Conservation (phyloP, 2,797 vertebrate genomes). For the Alfaro cultratus region DNA sequence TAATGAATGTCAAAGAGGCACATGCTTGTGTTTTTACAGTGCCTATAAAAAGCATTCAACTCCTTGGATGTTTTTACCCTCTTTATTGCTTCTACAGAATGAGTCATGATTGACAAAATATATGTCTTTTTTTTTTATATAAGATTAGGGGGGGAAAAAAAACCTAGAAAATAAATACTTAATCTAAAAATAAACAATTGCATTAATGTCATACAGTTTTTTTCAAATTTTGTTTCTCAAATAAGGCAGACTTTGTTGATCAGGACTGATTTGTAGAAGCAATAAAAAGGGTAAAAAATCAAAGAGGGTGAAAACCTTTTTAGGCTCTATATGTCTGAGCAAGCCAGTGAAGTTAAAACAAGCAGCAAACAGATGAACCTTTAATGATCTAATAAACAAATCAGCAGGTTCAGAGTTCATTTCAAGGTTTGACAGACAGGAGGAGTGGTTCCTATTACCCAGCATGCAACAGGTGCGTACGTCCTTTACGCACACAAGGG, state of each 20-base stretch:
- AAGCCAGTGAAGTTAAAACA: conserved; percentile 30
- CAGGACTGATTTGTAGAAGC: not conserved
- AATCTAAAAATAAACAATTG: not conserved
- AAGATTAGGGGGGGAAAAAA: not conserved
- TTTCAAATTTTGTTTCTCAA: not conserved
- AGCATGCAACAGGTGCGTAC: conserved; percentile 71
- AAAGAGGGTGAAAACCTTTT: not conserved
- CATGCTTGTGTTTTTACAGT: conserved; percentile 35
- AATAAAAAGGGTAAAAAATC: not conserved
- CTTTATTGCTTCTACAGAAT: not conserved
- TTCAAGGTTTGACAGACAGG: conserved; percentile 32
- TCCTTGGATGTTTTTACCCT: not conserved
- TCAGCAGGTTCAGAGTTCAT: conserved; percentile 21
- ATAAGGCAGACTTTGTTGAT: not conserved
- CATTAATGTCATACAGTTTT: not conserved
- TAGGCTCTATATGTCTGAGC: conserved; percentile 2
- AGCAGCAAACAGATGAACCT: conserved; percentile 7
- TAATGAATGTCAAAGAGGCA: conserved; percentile 45
- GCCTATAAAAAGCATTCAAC: not conserved
- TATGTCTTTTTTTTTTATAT: not conserved
- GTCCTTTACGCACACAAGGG: conserved; percentile 11
- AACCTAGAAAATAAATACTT: not conserved
- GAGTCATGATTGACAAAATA: not conserved
- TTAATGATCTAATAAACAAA: conserved; percentile 19
- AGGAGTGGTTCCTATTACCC: conserved; percentile 55